Base-by-base conservation (phyloP, 1,140 invertebrate genomes). In the Ditylenchus dipsaci region DNA sequence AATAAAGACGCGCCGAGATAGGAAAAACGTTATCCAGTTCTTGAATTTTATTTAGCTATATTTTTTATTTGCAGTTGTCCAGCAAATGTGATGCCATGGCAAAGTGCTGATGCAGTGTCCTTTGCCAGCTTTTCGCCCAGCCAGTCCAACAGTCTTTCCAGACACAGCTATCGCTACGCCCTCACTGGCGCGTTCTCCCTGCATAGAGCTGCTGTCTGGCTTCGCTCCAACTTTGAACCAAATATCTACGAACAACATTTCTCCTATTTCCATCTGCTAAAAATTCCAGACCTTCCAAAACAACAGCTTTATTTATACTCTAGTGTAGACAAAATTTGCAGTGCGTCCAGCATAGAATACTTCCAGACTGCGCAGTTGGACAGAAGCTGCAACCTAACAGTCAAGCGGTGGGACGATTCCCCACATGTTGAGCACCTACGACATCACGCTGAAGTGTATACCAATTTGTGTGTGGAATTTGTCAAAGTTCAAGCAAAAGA, bases 261-360 rank as follows among this genome's bases (percentile, higher is more conserved):
- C 42, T 70, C 80, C 0, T 78, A 71, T 69, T 83, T 72, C 77
- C 88, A 42, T 81, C 80, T 60, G 82, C 85, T 65, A 85, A 87
- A 77, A 76, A 82, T 45, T 81, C 84, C 60, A 79, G 84, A 45
- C 88, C 87, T 85, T 88, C 90, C 27, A 0, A 53, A 62, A n/a
- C 45, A 71, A 21, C 89, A 90, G 80, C 79, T 90, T 47, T 90
- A 90, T 79, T 84, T 91, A 17, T 91, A 89, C 76, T 90, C 89
- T 0, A 88, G 88, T 74, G 85, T 86, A 1, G 90, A 91, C 78
- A 84, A 87, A 29, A 75, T 85, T 76, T 90, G 74, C 87, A 87
- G 75, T 84, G 86, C 33, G 57, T 72, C 76, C 33, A 81, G 82
- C 58, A 82, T 86, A 61, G 82, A 85, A 63, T 77, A 85, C 21